Evolutionary conservation across 2,113 vertebrate species (phyloP).

Genomic region (Leucoraja erinaceus): DNA sequence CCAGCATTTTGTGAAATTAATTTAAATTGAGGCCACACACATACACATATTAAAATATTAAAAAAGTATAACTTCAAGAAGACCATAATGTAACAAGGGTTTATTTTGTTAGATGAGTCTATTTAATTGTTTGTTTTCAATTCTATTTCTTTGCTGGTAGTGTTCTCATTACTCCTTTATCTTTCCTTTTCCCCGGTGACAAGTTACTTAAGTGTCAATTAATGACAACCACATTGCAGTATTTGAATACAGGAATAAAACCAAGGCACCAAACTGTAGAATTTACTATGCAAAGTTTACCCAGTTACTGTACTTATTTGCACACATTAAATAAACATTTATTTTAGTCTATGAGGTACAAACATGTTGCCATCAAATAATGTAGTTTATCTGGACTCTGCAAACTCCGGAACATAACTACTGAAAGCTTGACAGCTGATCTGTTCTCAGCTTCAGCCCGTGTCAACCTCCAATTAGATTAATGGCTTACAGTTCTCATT

Average conservation of each 20-base stretch:
- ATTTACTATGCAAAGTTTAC: background rate
- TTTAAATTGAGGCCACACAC: constrained; percentile 18
- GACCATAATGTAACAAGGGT: background rate
- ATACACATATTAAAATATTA: background rate
- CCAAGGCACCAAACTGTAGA: background rate
- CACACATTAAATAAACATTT: background rate
- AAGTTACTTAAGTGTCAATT: background rate
- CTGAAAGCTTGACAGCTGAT: too few relatives aligned
- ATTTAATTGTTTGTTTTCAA: background rate
- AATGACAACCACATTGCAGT: background rate
- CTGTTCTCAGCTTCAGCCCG: too few relatives aligned
- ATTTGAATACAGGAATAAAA: background rate
- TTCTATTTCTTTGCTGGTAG: background rate
- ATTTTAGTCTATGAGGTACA: background rate
- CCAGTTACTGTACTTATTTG: background rate
- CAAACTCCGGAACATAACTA: too few relatives aligned
- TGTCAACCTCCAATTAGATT: too few relatives aligned
- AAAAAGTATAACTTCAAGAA: background rate
- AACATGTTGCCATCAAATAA: background rate
- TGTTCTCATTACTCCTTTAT: background rate
- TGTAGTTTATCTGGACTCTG: background rate
- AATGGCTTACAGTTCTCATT: background rate
- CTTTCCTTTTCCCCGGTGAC: background rate
- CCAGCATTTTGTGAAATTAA: background rate
- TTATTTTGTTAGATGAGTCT: background rate